These are phyloP conservation scores for Blomia tropicalis DNA, from an alignment of 2,888 invertebrate species.

Conservation along the genomic window DNA sequence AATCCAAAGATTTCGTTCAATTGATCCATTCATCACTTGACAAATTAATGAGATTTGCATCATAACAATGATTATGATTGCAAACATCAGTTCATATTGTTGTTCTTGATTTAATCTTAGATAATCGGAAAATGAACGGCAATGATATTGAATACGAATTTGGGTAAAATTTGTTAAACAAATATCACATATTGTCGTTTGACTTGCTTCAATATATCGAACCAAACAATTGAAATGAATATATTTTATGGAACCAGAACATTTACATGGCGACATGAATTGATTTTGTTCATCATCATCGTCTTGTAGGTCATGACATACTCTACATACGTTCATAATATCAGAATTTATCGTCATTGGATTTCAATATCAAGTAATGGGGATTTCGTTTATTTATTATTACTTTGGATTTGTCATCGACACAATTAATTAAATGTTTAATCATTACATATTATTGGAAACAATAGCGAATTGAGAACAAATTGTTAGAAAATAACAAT, in stretches of 20 bases:
- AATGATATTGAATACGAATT: background rate
- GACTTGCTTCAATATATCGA: background rate
- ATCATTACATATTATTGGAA: too few relatives aligned
- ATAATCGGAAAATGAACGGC: background rate
- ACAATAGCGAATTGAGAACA: too few relatives aligned
- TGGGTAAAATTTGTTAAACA: background rate
- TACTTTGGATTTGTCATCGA: too few relatives aligned
- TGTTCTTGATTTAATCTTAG: background rate
- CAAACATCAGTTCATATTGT: background rate
- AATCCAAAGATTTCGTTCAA: background rate
- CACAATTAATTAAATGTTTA: too few relatives aligned
- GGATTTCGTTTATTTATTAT: too few relatives aligned
- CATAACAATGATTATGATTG: background rate
- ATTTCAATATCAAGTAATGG: too few relatives aligned
- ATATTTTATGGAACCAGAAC: constrained; percentile 3
- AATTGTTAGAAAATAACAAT: background rate
- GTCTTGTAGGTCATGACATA: background rate
- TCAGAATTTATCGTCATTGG: background rate
- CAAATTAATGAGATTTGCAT: background rate
- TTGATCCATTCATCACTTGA: background rate
- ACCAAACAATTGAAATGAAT: constrained; percentile 1
- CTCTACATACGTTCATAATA: background rate
- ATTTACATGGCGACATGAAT: background rate
- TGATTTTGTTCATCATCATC: background rate
- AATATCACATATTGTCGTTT: background rate